These are phyloP conservation scores for Lophura nycthemera DNA, from an alignment of 2,113 vertebrate species.

Conservation along the genomic window DNA sequence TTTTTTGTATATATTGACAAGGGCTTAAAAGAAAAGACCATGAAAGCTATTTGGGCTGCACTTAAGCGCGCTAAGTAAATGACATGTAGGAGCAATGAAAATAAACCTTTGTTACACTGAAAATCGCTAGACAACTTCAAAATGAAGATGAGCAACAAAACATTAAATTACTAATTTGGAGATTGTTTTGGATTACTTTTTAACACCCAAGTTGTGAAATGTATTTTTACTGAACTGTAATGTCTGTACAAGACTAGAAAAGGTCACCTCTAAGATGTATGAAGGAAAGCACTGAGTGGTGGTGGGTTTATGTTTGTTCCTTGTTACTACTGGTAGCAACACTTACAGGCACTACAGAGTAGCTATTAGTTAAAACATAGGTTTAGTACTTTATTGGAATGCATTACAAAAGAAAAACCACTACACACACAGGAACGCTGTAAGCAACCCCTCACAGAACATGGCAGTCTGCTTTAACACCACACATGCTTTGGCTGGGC, in stretches of 20 bases:
- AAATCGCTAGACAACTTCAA: not conserved
- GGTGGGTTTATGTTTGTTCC: not conserved
- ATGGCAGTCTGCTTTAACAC: rapidly evolving
- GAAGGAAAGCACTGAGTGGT: rapidly evolving
- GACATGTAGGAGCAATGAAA: rapidly evolving
- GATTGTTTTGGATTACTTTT: too few species aligned
- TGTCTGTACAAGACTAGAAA: not conserved
- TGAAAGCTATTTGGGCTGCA: rapidly evolving
- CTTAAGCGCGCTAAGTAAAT: too few species aligned
- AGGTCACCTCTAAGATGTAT: rapidly evolving
- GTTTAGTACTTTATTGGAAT: rapidly evolving
- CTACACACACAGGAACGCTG: rapidly evolving
- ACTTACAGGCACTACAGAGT: rapidly evolving
- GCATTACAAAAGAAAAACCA: rapidly evolving
- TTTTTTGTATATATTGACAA: not conserved
- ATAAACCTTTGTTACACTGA: rapidly evolving
- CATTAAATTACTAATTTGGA: rapidly evolving
- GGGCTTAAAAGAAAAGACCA: slow-evolving; percentile 3
- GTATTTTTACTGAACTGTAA: not conserved
- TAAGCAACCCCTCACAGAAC: rapidly evolving
- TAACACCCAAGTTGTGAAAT: rapidly evolving
- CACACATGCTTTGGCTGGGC: rapidly evolving
- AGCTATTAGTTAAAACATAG: not conserved
- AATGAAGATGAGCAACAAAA: rapidly evolving
- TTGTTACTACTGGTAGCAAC: rapidly evolving